Percentiles rank a stretch among this genome's conserved stretches.
Conservation (phyloP, 2,888 invertebrate species). For the Melinaea marsaeus region DNA sequence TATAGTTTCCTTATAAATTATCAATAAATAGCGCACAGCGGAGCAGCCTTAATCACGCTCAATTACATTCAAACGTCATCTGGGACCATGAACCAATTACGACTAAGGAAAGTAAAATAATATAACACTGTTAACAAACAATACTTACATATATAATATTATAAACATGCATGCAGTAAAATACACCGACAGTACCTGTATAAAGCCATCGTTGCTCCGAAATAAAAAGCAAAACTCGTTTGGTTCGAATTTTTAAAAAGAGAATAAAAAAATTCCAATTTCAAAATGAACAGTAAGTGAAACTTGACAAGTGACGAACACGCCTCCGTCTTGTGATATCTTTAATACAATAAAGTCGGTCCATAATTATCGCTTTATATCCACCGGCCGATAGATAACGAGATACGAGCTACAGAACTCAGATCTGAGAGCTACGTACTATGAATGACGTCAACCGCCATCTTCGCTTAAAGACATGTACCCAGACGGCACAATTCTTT, state of each 20-base stretch:
- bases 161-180: constrained; percentile 23
- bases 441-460: constrained; percentile 69
- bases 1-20: constrained; percentile 24
- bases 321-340: constrained; percentile 70
- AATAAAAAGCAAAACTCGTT: constrained; percentile 37
- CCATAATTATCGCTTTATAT: constrained; percentile 70
- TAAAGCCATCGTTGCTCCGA: constrained; percentile 60
- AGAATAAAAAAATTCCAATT: constrained; percentile 40
- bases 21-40: constrained; percentile 12
- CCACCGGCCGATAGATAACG: constrained; percentile 60
- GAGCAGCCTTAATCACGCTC: constrained; percentile 9
- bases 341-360: constrained; percentile 58
- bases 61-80: constrained; percentile 12
- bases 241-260: constrained; percentile 21
- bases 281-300: constrained; percentile 46
- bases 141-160: constrained; percentile 13
- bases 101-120: constrained; percentile 17
- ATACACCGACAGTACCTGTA: constrained; percentile 53
- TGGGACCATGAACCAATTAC: constrained; percentile 28
- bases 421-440: constrained; percentile 78
- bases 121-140: constrained; percentile 5
- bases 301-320: constrained; percentile 52
- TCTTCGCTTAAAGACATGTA: constrained; percentile 61
- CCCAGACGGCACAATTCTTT: constrained; percentile 58
- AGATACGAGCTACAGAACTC: constrained; percentile 71